phyloP scores from a whole-genome alignment of 1,140 invertebrate genomes.

The Myzus persicae region DNA sequence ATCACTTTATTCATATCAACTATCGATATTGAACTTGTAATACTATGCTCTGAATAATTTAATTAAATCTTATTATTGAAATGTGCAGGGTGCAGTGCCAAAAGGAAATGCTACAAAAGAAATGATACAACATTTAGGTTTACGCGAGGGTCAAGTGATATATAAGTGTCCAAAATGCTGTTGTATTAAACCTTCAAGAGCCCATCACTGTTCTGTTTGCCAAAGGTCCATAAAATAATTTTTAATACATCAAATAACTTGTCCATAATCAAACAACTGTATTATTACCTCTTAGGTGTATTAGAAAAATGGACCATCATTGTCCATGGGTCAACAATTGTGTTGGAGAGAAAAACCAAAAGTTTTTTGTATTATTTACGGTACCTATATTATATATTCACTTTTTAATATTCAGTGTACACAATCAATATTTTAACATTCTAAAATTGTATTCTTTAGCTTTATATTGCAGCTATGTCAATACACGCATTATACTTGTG shows the following conservation, averaged over 20 bases:
- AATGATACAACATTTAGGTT: slow-evolving; percentile 94
- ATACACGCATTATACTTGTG: slow-evolving; percentile 91
- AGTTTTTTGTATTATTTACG: slow-evolving; percentile 98
- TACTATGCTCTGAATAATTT: background rate
- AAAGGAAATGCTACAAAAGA: slow-evolving; percentile 99
- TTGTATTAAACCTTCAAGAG: slow-evolving; percentile 97
- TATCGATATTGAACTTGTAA: background rate
- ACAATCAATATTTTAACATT: background rate
- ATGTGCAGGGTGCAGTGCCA: slow-evolving; percentile 89
- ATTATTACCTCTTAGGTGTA: slow-evolving; percentile 72
- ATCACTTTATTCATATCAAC: background rate
- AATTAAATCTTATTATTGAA: slow-evolving; percentile 25
- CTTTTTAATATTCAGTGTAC: background rate
- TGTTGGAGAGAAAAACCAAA: slow-evolving; percentile 99
- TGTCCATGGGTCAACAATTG: slow-evolving; percentile 99
- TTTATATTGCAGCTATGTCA: slow-evolving; percentile 97
- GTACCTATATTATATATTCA: slow-evolving; percentile 70
- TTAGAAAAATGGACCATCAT: slow-evolving; percentile 99
- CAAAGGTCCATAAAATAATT: slow-evolving; percentile 70
- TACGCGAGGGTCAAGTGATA: slow-evolving; percentile 90
- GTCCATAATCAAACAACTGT: background rate
- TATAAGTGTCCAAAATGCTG: slow-evolving; percentile 99
- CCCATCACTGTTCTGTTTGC: slow-evolving; percentile 98
- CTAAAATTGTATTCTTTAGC: slow-evolving; percentile 71
- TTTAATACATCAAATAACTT: background rate